Base-by-base conservation (phyloP, 2,888 invertebrate genomes). In the Pseudococcus viburni region DNA sequence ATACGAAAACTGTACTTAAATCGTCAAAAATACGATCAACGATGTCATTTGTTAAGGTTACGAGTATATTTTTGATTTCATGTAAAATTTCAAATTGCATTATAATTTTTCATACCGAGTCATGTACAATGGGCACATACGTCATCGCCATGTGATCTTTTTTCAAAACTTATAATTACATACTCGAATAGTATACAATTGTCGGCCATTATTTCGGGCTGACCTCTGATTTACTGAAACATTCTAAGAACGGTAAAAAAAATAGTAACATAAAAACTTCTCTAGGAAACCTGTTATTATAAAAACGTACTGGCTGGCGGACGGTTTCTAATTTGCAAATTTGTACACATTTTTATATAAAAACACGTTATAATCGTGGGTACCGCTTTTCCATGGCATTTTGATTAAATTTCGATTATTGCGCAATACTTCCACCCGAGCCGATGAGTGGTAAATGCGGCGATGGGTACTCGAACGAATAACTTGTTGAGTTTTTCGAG, bases 351-450 rank as follows among this genome's bases (percentile, higher is more conserved):
- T 80, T 0, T 15, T 33, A 42, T 80, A 42, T 8, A 42, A 80
- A 39, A 80, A 80, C 39, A 42, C 80, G 80, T 80, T 42, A 39
- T 26, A 80, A 80, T 80, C 42, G 42, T n/a, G 42, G 80, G 42
- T 80, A 80, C 80, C 80, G 80, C 80, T 39, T 39, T 73, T 39
- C n/a, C n/a, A n/a, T n/a, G 80, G 80, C 42, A 80, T 80, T 80
- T 80, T 42, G 42, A 80, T 39, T 42, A 80, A 80, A 80, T 80
- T 80, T 80, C 80, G 39, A 80, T 42, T 42, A 80, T 80, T 80
- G 80, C 80, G 80, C 80, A 80, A 80, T 80, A 42, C 17, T 80
- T 80, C 68, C 19, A 59, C n/a, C 19, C 59, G 59, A 19, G 59
- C 8, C 11, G 19, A 59, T 59, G 59, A 59, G 59, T 59, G 19